Conservation (phyloP, 2,797 vertebrate species). For the Apogon talboti region DNA sequence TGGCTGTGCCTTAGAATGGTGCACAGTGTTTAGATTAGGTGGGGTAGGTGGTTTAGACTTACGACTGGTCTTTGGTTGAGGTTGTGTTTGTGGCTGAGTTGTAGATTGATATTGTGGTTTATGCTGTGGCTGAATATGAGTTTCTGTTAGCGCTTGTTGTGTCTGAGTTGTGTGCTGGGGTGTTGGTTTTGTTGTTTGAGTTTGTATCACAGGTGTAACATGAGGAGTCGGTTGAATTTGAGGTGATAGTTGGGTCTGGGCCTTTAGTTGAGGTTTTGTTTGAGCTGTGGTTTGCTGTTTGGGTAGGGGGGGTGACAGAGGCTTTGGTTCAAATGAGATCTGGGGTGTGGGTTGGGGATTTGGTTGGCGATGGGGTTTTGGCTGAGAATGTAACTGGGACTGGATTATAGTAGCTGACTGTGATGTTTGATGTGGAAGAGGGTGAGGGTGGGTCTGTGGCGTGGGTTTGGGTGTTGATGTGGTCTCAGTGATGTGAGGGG, state of each 20-base stretch:
- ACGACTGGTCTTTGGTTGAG: conserved; percentile 3
- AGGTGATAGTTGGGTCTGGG: conserved; percentile 7
- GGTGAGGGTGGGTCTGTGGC: conserved; percentile 6
- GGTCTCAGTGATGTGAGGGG: conserved; percentile 8
- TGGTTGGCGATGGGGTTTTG: conserved; percentile 2
- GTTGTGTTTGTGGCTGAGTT: conserved; percentile 30
- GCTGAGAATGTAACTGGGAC: not conserved
- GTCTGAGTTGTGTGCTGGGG: conserved; percentile 13
- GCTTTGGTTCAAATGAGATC: conserved; percentile 6
- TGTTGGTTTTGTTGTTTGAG: conserved; percentile 6
- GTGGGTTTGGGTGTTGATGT: conserved; percentile 20
- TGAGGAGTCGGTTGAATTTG: conserved; percentile 16
- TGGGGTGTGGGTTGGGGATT: conserved; percentile 30
- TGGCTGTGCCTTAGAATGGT: conserved; percentile 9
- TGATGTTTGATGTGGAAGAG: not conserved
- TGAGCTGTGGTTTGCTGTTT: conserved; percentile 23
- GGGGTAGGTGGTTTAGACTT: conserved; percentile 8
- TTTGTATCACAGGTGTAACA: conserved; percentile 3
- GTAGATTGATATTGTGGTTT: conserved; percentile 26
- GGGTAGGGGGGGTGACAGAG: conserved; percentile 11
- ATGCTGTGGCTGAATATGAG: conserved; percentile 14
- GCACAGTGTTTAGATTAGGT: conserved; percentile 1
- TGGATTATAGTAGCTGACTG: not conserved
- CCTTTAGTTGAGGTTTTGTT: conserved; percentile 20
- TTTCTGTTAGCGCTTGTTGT: conserved; percentile 18